These are phyloP conservation scores for Phalanger gymnotis DNA, from an alignment of 2,797 vertebrate species.

Conservation along the genomic window DNA sequence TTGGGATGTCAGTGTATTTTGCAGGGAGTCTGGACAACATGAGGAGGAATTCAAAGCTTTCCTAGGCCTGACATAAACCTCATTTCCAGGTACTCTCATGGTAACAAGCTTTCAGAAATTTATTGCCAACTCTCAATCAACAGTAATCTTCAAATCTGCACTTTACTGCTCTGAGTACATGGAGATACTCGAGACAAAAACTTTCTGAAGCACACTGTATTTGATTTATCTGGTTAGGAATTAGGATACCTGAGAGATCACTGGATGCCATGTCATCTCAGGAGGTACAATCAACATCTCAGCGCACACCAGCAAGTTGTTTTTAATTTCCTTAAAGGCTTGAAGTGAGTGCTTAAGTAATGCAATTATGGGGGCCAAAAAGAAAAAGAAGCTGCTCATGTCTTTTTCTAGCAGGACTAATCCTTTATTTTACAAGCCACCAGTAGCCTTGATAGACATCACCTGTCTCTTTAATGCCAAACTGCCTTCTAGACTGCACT, in stretches of 20 bases:
- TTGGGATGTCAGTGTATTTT: conserved; percentile 46
- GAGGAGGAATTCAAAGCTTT: background rate
- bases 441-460: conserved; percentile 21
- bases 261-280: conserved; percentile 6
- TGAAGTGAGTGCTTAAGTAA: conserved; percentile 24
- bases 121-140: conserved; percentile 35
- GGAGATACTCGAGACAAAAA: background rate
- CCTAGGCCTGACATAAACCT: background rate
- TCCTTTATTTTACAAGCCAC: conserved; percentile 32
- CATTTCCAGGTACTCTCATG: conserved; percentile 1
- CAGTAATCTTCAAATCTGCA: conserved; percentile 41
- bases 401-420: conserved; percentile 48
- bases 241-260: conserved; percentile 57
- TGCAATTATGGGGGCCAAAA: conserved; percentile 42
- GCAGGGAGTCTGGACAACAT: background rate
- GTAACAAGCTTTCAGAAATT: conserved; percentile 12
- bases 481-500: conserved; percentile 6
- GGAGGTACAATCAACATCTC: background rate
- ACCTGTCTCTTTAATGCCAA: background rate
- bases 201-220: conserved; percentile 43
- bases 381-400: conserved; percentile 2
- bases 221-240: conserved; percentile 49
- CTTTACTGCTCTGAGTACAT: conserved; percentile 33
- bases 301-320: background rate
- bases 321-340: background rate